These are phyloP conservation scores for Apamea epomidion DNA, from an alignment of 2,888 invertebrate genomes.

Conservation along the genomic window DNA sequence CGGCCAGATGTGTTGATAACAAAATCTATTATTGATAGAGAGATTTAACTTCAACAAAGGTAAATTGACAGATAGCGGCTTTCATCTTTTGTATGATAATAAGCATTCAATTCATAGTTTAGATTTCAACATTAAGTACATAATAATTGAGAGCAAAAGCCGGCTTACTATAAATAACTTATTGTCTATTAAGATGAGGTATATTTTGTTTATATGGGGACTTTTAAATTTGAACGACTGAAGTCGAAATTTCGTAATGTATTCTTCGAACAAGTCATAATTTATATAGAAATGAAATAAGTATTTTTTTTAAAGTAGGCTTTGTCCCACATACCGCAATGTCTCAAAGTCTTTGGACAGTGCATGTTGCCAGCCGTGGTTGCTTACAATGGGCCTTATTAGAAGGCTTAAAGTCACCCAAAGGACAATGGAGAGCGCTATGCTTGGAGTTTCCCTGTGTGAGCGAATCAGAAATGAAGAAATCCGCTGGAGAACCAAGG, in stretches of 20 bases:
- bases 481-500: too few relatives aligned
- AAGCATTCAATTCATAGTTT: neutral
- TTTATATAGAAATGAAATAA: neutral
- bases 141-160: neutral
- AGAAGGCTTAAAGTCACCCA: too few relatives aligned
- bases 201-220: too few relatives aligned
- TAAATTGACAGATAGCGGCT: neutral
- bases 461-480: too few relatives aligned
- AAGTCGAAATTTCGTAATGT: neutral
- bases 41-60: neutral
- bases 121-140: neutral
- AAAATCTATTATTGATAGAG: neutral
- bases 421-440: too few relatives aligned
- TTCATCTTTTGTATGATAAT: neutral
- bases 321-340: too few relatives aligned
- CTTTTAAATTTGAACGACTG: neutral
- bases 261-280: neutral
- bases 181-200: neutral
- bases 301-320: neutral
- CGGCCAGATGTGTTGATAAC: neutral
- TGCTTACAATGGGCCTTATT: too few relatives aligned
- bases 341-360: too few relatives aligned
- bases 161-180: too few relatives aligned
- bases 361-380: too few relatives aligned
- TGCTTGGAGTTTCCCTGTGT: too few relatives aligned